Percentiles rank a stretch among this genome's conserved stretches.
These are phyloP conservation scores for Drosophila equinoxialis DNA, from an alignment of 1,140 invertebrate species.

Conservation along the genomic window DNA sequence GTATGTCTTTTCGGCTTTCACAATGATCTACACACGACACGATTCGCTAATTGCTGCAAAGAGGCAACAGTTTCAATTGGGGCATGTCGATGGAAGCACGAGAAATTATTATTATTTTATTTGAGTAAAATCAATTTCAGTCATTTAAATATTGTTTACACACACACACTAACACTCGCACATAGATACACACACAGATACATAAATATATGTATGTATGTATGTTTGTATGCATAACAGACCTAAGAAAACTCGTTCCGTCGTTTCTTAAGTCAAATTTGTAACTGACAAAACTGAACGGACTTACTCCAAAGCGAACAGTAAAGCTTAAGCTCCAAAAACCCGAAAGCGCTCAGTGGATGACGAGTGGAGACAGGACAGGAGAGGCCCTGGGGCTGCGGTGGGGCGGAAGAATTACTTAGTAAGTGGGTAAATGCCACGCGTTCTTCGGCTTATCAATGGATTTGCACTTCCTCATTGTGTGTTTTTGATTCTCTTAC, in stretches of 20 bases:
- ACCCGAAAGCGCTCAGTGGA: not conserved
- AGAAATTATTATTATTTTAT: slow-evolving; percentile 3
- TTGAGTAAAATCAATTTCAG: slow-evolving; percentile 42
- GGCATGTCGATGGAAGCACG: slow-evolving; percentile 21
- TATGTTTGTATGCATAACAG: not conserved
- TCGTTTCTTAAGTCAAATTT: slow-evolving; percentile 36
- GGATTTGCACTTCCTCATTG: not conserved
- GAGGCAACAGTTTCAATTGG: slow-evolving; percentile 41
- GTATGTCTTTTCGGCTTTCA: not conserved
- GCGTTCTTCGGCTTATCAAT: not conserved
- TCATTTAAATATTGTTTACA: slow-evolving; percentile 44
- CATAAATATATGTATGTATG: not conserved
- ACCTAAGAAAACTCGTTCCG: slow-evolving; percentile 7
- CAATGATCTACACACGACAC: slow-evolving; percentile 1
- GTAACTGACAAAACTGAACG: slow-evolving; percentile 37
- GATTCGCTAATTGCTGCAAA: slow-evolving; percentile 35
- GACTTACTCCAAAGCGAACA: slow-evolving; percentile 11
- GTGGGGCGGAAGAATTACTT: slow-evolving; percentile 9
- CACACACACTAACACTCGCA: slow-evolving; percentile 22
- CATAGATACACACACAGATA: slow-evolving; percentile 25
- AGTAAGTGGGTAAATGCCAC: slow-evolving; percentile 19
- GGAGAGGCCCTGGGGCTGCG: no score
- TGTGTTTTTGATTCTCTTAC: not conserved
- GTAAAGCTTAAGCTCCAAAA: slow-evolving; percentile 13
- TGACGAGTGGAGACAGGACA: not conserved